Evolutionary conservation across 92 coral and sea anemone species (phyloP), one percentile per base, ranked within the genome.

Genomic region (Phenganax marumi): DNA sequence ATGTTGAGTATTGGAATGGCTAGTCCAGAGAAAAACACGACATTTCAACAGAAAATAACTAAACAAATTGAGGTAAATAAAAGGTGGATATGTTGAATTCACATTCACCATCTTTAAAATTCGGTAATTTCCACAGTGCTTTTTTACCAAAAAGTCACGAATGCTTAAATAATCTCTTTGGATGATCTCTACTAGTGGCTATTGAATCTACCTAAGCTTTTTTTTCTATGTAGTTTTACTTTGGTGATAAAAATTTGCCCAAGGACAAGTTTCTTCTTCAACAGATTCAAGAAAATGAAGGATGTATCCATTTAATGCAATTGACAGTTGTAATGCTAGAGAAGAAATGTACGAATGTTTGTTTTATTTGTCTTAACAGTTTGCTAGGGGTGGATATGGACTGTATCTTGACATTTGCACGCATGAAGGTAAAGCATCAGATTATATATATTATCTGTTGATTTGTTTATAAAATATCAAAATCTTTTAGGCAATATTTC

Each of bases 191-290:
- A n/a, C n/a, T n/a, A n/a, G n/a, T n/a, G n/a, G n/a, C n/a, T n/a
- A n/a, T n/a, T n/a, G n/a, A n/a, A n/a, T n/a, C 11, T 22, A 22
- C 24, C 54, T 50, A 17, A 21, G 25, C 33, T 75, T 11, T 60
- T 11, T 21, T 55, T 53, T 74, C 57, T n/a, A 57, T 86, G 52
- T 84, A 95, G 98, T 95, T 81, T 82, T 95, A 95, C 74, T 95
- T 95, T 92, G 98, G 98, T 26, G 93, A 95, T 89, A 95, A 91
- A 55, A 95, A 95, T 86, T 77, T 85, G 49, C 91, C 95, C 63
- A 91, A 85, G 68, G 98, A 95, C 86, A 90, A 83, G 88, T 95
- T 95, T 70, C 85, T 95, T n/a, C 63, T 85, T 70, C 93, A 92
- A 61, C 90, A 95, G 76, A 75, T 75, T 26, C 86, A 89, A 47